Base-by-base conservation (phyloP, 2,797 vertebrate genomes). In the Enoplosus armatus region DNA sequence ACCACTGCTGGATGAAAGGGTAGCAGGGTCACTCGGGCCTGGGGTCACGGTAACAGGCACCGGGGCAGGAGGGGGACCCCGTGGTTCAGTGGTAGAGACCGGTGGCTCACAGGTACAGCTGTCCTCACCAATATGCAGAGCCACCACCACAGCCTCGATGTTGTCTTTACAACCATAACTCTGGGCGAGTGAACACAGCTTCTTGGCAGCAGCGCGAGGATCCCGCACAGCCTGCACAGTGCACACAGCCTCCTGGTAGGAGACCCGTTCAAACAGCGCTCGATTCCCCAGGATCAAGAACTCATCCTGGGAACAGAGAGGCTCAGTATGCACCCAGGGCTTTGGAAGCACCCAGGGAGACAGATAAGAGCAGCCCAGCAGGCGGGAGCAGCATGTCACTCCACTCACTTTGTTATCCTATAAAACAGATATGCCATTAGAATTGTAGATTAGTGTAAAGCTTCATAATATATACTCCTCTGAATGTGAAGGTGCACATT, bases 371-470 rank as follows among this genome's bases (percentile, higher is more conserved):
- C 98, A 98, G 85, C 98, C 98, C 88, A 99, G 95, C 94, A 99
- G 93, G 75, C 97, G 97, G 74, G 98, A 98, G 90, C 97, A 99
- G 94, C 97, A 98, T 31, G 98, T 99, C 64, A 99, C 98, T 6
- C 98, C 98, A 20, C 98, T 99, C 84, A 99, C 98, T 94, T 99
- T 99, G 92, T 98, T 99, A 91, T 99, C 98, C 98, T 99, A 79
- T 26, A 79, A 83, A 85, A 84, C 37, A 86, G 27, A 86, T 29
- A 12, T 1, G 6, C 54, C 24, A 71, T 85, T 70, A 85, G 56
- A 83, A 68, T 51, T 37, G 53, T 39, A 68, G 54, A 70, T 72
- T 43, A 69, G 20, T 7, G 31, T 61, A 67, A 11, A 15, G n/a
- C 31, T 18, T 69, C 6, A 47, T 55, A 47, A 47, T 3, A 64